Evolutionary conservation across 2,113 vertebrate genomes (phyloP).

Genomic region (Apodemus sylvaticus): DNA sequence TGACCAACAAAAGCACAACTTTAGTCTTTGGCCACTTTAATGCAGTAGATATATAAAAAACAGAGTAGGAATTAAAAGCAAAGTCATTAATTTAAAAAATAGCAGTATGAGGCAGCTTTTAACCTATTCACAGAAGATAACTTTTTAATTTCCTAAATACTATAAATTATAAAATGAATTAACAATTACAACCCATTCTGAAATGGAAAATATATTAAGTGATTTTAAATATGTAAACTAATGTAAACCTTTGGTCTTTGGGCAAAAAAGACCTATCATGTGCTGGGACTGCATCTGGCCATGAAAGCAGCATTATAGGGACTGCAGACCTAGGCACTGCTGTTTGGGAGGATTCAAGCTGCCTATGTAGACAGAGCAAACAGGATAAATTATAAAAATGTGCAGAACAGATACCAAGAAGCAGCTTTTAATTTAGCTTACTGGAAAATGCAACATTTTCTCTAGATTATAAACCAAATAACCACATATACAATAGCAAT

Average conservation of each 20-base stretch:
- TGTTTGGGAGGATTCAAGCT: background rate
- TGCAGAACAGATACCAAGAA: constrained; percentile 43
- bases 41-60: constrained; percentile 51
- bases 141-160: background rate
- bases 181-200: constrained; percentile 41
- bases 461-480: constrained; percentile 45
- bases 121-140: constrained; percentile 13
- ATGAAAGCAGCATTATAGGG: background rate
- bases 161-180: background rate
- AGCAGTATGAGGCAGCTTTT: constrained; percentile 55
- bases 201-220: constrained; percentile 1
- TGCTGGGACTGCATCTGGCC: background rate
- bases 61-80: constrained; percentile 49
- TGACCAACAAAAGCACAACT: constrained; percentile 28
- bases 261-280: background rate
- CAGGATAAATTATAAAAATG: background rate
- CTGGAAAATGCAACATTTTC: constrained; percentile 49
- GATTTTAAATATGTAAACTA: constrained; percentile 23
- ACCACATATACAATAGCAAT: constrained; percentile 22
- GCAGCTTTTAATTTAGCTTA: constrained; percentile 42
- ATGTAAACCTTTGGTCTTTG: background rate
- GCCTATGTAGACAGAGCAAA: background rate
- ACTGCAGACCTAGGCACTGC: background rate
- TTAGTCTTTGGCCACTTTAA: constrained; percentile 62
- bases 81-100: constrained; percentile 63